Percentiles rank a stretch among this genome's conserved stretches.
Evolutionary conservation across 2,113 vertebrate genomes (phyloP).

Genomic region (Peromyscus californicus): DNA sequence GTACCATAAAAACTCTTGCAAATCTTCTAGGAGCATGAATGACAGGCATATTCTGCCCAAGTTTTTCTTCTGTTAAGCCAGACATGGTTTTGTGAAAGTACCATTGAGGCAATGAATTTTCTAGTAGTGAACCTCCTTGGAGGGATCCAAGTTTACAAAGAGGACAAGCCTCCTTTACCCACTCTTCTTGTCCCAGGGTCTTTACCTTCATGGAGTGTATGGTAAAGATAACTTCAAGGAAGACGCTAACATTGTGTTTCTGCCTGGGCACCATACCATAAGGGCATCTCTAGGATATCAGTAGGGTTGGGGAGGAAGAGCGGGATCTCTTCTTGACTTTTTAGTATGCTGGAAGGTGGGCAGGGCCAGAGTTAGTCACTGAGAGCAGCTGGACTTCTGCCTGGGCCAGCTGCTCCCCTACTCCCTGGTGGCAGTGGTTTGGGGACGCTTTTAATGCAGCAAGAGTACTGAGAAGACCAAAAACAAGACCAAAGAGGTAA

Average conservation of each 20-base stretch:
- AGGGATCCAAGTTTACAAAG: not conserved
- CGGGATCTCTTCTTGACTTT: not conserved
- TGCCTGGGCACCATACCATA: not conserved
- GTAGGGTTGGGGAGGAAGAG: not conserved
- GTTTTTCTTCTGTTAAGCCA: slow-evolving; percentile 55
- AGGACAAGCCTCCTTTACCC: not conserved
- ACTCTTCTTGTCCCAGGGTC: not conserved
- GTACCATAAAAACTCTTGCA: not conserved
- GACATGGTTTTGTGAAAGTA: slow-evolving; percentile 42
- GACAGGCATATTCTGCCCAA: slow-evolving; percentile 53
- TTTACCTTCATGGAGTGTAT: not conserved
- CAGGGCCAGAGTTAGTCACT: not conserved
- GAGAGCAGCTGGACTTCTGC: not conserved
- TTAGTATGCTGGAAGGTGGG: not conserved
- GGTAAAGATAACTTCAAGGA: not conserved
- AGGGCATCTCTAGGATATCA: not conserved
- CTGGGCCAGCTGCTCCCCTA: slow-evolving; percentile 11
- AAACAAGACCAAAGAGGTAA: not conserved
- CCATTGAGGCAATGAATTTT: not conserved
- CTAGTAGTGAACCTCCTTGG: not conserved
- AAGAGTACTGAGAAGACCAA: not conserved
- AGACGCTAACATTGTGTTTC: not conserved
- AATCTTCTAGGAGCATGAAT: slow-evolving; percentile 50
- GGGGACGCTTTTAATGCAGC: slow-evolving; percentile 53
- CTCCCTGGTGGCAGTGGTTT: slow-evolving; percentile 53